phyloP scores from a whole-genome alignment of 2,888 invertebrate genomes.

The Diachrysia chrysitis region DNA sequence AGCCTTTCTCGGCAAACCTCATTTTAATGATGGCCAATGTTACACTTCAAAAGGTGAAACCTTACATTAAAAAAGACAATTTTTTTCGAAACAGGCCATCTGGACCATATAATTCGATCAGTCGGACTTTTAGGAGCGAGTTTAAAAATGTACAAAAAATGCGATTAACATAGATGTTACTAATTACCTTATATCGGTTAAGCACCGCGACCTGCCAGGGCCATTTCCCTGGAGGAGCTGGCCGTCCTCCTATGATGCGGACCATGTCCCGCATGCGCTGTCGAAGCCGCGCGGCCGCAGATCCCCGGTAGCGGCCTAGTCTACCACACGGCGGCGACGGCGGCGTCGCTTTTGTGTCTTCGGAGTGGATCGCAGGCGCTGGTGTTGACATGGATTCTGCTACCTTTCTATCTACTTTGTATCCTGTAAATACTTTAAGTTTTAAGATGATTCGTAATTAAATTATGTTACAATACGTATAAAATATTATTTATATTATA shows the following conservation, averaged over 20 bases:
- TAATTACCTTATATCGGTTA: slow-evolving; percentile 92
- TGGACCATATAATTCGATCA: too few species aligned
- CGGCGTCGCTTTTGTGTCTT: slow-evolving; percentile 68
- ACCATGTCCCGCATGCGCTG: slow-evolving; percentile 89
- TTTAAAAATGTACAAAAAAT: too few species aligned
- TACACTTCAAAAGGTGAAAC: too few species aligned
- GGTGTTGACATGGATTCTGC: slow-evolving; percentile 78
- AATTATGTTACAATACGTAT: background rate
- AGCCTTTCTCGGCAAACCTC: too few species aligned
- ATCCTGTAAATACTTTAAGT: slow-evolving; percentile 65
- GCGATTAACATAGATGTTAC: too few species aligned
- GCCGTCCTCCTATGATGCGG: slow-evolving; percentile 96
- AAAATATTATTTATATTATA: too few species aligned
- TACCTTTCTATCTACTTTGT: slow-evolving; percentile 60
- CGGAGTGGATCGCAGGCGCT: slow-evolving; percentile 73
- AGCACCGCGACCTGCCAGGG: slow-evolving; percentile 98
- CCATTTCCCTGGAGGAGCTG: slow-evolving; percentile 95
- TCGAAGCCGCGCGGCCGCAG: slow-evolving; percentile 67
- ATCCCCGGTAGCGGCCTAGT: slow-evolving; percentile 75
- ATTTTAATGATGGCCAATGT: too few species aligned
- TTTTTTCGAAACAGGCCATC: too few species aligned
- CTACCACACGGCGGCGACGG: slow-evolving; percentile 73
- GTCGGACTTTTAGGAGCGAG: too few species aligned
- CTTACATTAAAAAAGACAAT: too few species aligned
- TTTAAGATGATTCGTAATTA: background rate